These are phyloP conservation scores for Pterobdella sp. DNA, from an alignment of 2,888 invertebrate genomes.

Conservation along the genomic window DNA sequence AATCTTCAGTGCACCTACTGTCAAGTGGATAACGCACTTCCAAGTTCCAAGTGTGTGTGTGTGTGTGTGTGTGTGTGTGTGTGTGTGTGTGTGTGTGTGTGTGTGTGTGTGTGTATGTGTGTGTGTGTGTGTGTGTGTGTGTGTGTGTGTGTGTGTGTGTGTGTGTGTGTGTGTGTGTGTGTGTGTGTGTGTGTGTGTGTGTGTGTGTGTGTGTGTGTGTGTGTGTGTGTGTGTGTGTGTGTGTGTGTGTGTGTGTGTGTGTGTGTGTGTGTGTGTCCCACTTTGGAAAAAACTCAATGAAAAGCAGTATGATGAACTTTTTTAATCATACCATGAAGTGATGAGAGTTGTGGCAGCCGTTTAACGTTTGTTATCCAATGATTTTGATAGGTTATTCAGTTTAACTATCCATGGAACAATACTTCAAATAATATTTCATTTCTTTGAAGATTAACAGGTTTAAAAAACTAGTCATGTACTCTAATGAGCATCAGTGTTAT, in stretches of 20 bases:
- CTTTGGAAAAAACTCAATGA: background rate
- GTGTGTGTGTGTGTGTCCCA: background rate
- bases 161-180: conserved; percentile 8
- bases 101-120: background rate
- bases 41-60: background rate
- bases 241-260: conserved; percentile 10
- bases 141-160: conserved; percentile 8
- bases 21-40: too few relatives aligned
- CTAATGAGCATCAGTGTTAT: too few relatives aligned
- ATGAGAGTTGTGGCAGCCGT: too few relatives aligned
- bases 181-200: background rate
- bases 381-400: too few relatives aligned
- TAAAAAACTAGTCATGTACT: too few relatives aligned
- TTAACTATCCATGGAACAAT: too few relatives aligned
- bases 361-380: too few relatives aligned
- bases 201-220: too few relatives aligned
- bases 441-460: too few relatives aligned
- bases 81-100: background rate
- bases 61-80: conserved; percentile 1
- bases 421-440: too few relatives aligned
- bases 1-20: too few relatives aligned
- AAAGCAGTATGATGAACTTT: background rate
- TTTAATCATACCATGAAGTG: too few relatives aligned
- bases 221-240: background rate
- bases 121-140: background rate